Percentiles rank a stretch among this genome's conserved stretches.
phyloP scores from a whole-genome alignment of 2,888 invertebrate species.

The Tromatobia lineatoria region DNA sequence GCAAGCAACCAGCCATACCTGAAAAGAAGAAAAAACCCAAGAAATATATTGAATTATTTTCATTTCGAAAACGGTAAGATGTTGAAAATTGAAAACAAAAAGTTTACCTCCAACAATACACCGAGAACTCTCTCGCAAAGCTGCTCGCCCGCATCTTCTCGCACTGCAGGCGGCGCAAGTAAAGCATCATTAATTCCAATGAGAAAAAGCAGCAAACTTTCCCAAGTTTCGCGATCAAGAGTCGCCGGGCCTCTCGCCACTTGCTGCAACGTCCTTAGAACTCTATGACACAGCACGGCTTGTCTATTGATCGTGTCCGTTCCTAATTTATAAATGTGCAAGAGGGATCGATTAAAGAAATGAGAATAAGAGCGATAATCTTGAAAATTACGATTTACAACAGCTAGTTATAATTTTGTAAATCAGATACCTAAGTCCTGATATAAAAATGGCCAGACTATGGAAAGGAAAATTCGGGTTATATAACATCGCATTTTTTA shows the following conservation, averaged over 20 bases:
- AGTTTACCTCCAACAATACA: constrained; percentile 92
- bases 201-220: constrained; percentile 94
- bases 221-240: constrained; percentile 96
- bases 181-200: constrained; percentile 96
- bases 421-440: constrained; percentile 92
- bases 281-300: constrained; percentile 96
- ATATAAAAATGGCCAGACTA: constrained; percentile 97
- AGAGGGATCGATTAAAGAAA: constrained; percentile 39
- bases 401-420: constrained; percentile 8
- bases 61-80: background rate
- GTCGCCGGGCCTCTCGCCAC: constrained; percentile 91
- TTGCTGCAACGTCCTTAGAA: constrained; percentile 93
- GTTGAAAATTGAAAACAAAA: background rate
- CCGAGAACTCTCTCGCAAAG: constrained; percentile 97
- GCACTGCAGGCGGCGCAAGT: constrained; percentile 96
- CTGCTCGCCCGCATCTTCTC: constrained; percentile 98
- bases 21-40: constrained; percentile 21
- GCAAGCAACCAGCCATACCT: constrained; percentile 91
- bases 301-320: constrained; percentile 96
- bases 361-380: constrained; percentile 30
- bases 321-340: constrained; percentile 86
- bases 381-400: constrained; percentile 55
- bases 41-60: background rate
- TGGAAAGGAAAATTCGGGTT: constrained; percentile 84
- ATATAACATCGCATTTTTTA: background rate